A percentile compares a stretch with the other conserved stretches of the same genome.
Conservation (phyloP, 1,140 invertebrate species). For the Drosophila repletoides region DNA sequence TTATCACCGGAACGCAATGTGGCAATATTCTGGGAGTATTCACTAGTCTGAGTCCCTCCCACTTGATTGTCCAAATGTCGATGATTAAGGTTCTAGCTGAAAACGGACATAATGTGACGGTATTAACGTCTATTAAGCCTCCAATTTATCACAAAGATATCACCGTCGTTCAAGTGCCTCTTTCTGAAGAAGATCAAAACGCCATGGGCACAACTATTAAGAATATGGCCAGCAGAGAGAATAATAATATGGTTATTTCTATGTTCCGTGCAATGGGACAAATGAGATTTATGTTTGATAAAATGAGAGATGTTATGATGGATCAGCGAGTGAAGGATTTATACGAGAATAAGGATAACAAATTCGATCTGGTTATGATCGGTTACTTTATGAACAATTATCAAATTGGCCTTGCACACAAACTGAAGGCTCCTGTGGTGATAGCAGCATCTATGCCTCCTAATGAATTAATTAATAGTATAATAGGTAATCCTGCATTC, state of each 20-base stretch:
- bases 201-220: constrained; percentile 5
- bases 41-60: constrained; percentile 62
- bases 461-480: constrained; percentile 13
- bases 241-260: constrained; percentile 5
- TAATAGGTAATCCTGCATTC: constrained; percentile 56
- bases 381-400: constrained; percentile 67
- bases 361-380: constrained; percentile 62
- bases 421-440: constrained; percentile 56
- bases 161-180: constrained; percentile 35
- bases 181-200: constrained; percentile 18
- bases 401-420: constrained; percentile 57
- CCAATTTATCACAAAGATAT: constrained; percentile 45
- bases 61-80: constrained; percentile 71
- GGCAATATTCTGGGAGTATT: constrained; percentile 69
- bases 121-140: constrained; percentile 53
- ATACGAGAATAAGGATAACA: constrained; percentile 53
- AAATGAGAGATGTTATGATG: constrained; percentile 36
- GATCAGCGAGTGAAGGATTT: constrained; percentile 41
- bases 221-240: constrained; percentile 18
- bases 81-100: constrained; percentile 59
- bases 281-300: constrained; percentile 25
- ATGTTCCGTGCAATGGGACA: constrained; percentile 11
- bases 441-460: constrained; percentile 37
- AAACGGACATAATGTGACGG: constrained; percentile 68
- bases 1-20: constrained; percentile 22